Evolutionary conservation across 2,797 vertebrate genomes (phyloP), one percentile per base, ranked within the genome.

Genomic region (Knipowitschia caucasica): DNA sequence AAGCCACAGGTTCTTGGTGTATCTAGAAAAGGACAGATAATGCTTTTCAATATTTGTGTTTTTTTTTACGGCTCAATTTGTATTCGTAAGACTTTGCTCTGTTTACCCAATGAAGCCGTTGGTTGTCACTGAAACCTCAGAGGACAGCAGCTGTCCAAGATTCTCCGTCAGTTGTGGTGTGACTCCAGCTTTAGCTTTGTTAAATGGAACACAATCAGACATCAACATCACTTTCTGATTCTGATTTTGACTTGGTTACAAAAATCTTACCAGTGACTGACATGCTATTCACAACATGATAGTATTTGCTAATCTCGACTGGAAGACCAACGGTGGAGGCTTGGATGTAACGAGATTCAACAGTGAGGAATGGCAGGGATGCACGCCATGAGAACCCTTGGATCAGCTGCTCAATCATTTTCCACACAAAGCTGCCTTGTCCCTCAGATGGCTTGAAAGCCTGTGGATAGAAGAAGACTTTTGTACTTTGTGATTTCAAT

Each of bases 291-390:
- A 92, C 0, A 3, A 61, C 3, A 17, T 85, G 50, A 39, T 73
- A 90, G 42, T 90, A 90, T 77, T 92, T 85, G 80, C 86, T 88
- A 8, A 92, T 88, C 81, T 93, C 91, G 26, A 88, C 46, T 7
- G 91, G 91, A 7, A 93, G 55, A 50, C 91, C 92, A 36, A 92
- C 62, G 12, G 72, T 82, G 26, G 88, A 89, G 7, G 91, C 84
- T 57, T 89, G 79, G 56, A 90, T 77, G 53, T 83, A 89, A 35
- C 90, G 87, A n/a, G 65, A 75, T 70, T 93, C 91, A 35, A 79
- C 43, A 14, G 69, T 56, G 47, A 92, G 54, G 27, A 77, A 76
- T 0, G 90, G 30, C 30, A 89, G 86, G 2, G 83, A 82, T 75
- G 73, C 61, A 30, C 88, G 86, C 83, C 77, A 89, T 3, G 82